phyloP scores from a whole-genome alignment of 2,888 invertebrate species.

The Drosophila mulleri region DNA sequence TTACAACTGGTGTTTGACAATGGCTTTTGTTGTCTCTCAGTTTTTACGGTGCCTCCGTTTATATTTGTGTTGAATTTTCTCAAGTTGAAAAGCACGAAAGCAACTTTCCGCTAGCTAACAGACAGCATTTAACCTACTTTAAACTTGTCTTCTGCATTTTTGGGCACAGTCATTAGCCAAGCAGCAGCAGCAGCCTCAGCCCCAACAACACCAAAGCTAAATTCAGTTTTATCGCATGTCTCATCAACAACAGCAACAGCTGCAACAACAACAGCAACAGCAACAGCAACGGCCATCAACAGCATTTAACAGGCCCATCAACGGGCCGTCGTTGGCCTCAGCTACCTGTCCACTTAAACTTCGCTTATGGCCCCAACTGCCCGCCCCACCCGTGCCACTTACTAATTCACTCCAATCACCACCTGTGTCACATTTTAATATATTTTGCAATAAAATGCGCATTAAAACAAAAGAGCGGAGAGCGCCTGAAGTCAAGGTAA shows the following conservation, averaged over 20 bases:
- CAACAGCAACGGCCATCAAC: constrained; percentile 66
- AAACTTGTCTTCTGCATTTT: constrained; percentile 73
- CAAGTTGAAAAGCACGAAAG: constrained; percentile 37
- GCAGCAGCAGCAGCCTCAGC: constrained; percentile 35
- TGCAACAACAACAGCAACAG: constrained; percentile 45
- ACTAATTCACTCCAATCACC: constrained; percentile 59
- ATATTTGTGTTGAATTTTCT: constrained; percentile 37
- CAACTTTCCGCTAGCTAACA: constrained; percentile 38
- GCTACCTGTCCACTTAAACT: constrained; percentile 32
- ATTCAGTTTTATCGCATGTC: constrained; percentile 67
- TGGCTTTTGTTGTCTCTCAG: constrained; percentile 15
- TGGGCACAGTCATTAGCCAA: constrained; percentile 73
- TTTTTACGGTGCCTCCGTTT: background rate
- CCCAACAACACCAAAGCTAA: constrained; percentile 32
- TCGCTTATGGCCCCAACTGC: background rate
- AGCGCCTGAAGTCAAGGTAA: constrained; percentile 20
- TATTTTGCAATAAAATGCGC: constrained; percentile 66
- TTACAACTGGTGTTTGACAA: constrained; percentile 1
- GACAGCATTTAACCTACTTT: constrained; percentile 71
- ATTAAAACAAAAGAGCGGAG: constrained; percentile 30
- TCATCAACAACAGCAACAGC: constrained; percentile 52
- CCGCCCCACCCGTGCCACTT: constrained; percentile 13
- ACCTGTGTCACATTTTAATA: constrained; percentile 75
- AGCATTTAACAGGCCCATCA: constrained; percentile 78
- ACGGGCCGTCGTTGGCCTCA: constrained; percentile 49